Conservation (phyloP, 2,888 invertebrate species). For the Saturnia japonica region DNA sequence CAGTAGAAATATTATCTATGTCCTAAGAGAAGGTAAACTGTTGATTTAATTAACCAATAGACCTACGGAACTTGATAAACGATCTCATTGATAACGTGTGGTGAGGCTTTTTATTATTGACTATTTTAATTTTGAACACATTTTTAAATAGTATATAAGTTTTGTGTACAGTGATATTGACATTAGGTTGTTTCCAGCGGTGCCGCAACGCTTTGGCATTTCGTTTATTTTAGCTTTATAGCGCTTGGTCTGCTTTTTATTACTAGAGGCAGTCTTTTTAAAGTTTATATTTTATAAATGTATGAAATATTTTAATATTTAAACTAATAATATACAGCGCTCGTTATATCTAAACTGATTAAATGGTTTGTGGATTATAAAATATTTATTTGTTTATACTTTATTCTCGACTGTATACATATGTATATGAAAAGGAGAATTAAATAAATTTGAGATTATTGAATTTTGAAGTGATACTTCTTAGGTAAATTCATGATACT, state of each 20-base stretch:
- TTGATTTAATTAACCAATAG: neutral
- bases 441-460: too few relatives aligned
- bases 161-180: slow-evolving; percentile 61
- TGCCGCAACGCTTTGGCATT: slow-evolving; percentile 8
- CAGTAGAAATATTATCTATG: neutral
- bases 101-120: slow-evolving; percentile 64
- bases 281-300: slow-evolving; percentile 9
- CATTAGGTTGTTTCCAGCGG: slow-evolving; percentile 19
- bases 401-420: neutral
- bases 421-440: too few relatives aligned
- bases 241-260: neutral
- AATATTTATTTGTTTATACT: neutral
- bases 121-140: slow-evolving; percentile 50
- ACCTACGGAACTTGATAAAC: slow-evolving; percentile 31
- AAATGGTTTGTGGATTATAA: neutral
- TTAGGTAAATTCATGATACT: too few relatives aligned
- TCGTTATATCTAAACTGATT: neutral
- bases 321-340: neutral
- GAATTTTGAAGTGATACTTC: too few relatives aligned
- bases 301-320: neutral
- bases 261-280: slow-evolving; percentile 2
- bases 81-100: slow-evolving; percentile 70
- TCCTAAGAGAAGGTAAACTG: neutral
- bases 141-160: slow-evolving; percentile 51
- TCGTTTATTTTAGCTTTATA: slow-evolving; percentile 17